Percentiles rank a stretch among this genome's conserved stretches.
Evolutionary conservation across 1,140 invertebrate species (phyloP).

Genomic region (Psilanteris sp.): DNA sequence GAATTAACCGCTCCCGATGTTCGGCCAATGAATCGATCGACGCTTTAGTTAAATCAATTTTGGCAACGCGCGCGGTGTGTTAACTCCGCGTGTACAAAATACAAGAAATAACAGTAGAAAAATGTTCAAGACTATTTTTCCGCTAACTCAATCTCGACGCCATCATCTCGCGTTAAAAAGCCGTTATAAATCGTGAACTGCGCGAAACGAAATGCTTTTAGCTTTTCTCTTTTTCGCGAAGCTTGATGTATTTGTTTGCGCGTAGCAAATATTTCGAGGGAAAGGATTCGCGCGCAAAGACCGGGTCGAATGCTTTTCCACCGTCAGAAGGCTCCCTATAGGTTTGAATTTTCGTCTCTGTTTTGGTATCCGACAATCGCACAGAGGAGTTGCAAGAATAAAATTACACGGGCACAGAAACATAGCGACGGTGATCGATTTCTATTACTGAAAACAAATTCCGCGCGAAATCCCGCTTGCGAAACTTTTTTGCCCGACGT

Average conservation of each 20-base stretch:
- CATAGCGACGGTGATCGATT: conserved; percentile 30
- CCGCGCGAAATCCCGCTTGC: too few relatives aligned
- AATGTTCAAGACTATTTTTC: conserved; percentile 37
- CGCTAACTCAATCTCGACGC: conserved; percentile 27
- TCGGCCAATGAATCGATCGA: conserved; percentile 19
- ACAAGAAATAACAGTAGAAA: conserved; percentile 31
- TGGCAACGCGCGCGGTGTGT: too few relatives aligned
- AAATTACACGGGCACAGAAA: conserved; percentile 35
- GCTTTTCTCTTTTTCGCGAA: conserved; percentile 11
- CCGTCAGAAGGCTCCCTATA: conserved; percentile 34
- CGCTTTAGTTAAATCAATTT: too few relatives aligned
- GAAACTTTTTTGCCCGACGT: too few relatives aligned
- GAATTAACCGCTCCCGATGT: too few relatives aligned
- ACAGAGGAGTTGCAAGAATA: not conserved
- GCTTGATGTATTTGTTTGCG: conserved; percentile 53
- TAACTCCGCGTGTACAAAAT: not conserved
- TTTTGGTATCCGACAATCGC: conserved; percentile 24
- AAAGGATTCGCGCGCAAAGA: conserved; percentile 1
- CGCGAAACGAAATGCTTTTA: conserved; percentile 47
- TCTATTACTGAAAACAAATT: conserved; percentile 26
- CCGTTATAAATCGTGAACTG: conserved; percentile 44
- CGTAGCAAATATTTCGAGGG: conserved; percentile 31
- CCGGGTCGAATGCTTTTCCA: conserved; percentile 19
- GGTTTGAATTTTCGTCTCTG: conserved; percentile 18
- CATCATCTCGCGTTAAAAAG: conserved; percentile 37